A percentile compares a stretch with the other conserved stretches of the same genome.
phyloP scores from a whole-genome alignment of 2,888 invertebrate species.

The Cryptus viduatorius region DNA sequence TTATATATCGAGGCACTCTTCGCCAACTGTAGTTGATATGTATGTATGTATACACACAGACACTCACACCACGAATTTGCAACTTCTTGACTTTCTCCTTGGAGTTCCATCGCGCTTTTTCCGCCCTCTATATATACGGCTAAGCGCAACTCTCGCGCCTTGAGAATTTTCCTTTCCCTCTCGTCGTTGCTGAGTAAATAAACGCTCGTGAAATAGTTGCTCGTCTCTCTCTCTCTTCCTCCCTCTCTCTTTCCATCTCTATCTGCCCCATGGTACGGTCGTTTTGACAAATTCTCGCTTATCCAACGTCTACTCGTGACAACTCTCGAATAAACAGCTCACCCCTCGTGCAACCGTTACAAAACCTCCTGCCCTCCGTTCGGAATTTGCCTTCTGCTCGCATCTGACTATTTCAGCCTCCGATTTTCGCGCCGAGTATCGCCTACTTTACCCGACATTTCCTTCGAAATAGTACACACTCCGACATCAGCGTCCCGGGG shows the following conservation, averaged over 20 bases:
- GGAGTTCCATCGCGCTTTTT: slow-evolving; percentile 9
- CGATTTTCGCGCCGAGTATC: slow-evolving; percentile 31
- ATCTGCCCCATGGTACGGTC: slow-evolving; percentile 27
- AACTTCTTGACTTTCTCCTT: background rate
- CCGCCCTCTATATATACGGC: slow-evolving; percentile 13
- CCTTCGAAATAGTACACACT: background rate
- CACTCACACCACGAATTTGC: background rate
- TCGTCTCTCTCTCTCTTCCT: slow-evolving; percentile 26
- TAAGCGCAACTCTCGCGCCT: slow-evolving; percentile 18
- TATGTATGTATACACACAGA: background rate
- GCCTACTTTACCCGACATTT: background rate
- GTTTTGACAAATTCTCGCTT: slow-evolving; percentile 34
- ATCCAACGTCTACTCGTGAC: slow-evolving; percentile 26
- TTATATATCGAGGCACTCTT: background rate
- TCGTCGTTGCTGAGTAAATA: slow-evolving; percentile 49
- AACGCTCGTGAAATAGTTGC: slow-evolving; percentile 47
- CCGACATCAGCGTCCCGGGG: background rate
- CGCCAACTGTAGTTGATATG: background rate
- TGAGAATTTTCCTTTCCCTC: slow-evolving; percentile 48
- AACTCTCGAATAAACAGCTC: slow-evolving; percentile 56
- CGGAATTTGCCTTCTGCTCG: slow-evolving; percentile 5
- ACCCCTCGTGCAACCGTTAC: slow-evolving; percentile 29
- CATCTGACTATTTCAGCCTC: slow-evolving; percentile 31
- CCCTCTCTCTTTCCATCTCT: slow-evolving; percentile 1
- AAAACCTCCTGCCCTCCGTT: slow-evolving; percentile 25